Base-by-base conservation (phyloP, 2,888 invertebrate genomes). In the Heliothis peltigera region DNA sequence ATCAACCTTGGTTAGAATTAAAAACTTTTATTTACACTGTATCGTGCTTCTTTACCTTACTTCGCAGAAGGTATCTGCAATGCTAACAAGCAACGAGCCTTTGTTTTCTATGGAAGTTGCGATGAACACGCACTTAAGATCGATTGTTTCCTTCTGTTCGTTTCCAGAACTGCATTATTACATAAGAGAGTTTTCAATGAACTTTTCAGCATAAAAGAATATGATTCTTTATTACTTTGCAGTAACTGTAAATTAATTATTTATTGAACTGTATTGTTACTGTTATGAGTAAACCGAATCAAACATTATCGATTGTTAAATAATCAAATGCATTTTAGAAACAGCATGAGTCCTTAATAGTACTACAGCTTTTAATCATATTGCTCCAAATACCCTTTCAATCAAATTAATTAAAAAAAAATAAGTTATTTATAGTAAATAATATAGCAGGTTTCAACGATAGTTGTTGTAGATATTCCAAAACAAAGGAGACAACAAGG, bases 401-500 rank as follows among this genome's bases (percentile, higher is more conserved):
- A 18, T 44, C 7, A 18, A 25, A 18, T 55, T 15, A 46, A 49
- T 22, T n/a, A n/a, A 35, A 12, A 8, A n/a, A 8, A 21, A 21
- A 52, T 21, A 52, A 28, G 35, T 35, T 32, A 3, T 59, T 44
- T 19, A 17, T 42, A 43, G 39, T 32, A 49, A 19, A 43, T 12
- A n/a, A 35, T 51, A 22, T 17, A 21, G 28, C 51, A 47, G 3
- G 28, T 55, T 57, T 32, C 35, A 42, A 56, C 51, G 55, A 18
- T 44, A 25, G 15, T 35, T 21, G 10, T 55, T 15, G 54, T 51
- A 42, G 52, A 59, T 53, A 76, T 71, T 69, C 28, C 52, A 70
- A 68, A 72, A 63, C 62, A 63, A 71, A 68, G 66, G 62, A 43
- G 49, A 59, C 51, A 17, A 56, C 48, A 32, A 42, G 39, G 62